Base-by-base conservation (phyloP, 2,888 invertebrate genomes). In the Tiphia femorata region DNA sequence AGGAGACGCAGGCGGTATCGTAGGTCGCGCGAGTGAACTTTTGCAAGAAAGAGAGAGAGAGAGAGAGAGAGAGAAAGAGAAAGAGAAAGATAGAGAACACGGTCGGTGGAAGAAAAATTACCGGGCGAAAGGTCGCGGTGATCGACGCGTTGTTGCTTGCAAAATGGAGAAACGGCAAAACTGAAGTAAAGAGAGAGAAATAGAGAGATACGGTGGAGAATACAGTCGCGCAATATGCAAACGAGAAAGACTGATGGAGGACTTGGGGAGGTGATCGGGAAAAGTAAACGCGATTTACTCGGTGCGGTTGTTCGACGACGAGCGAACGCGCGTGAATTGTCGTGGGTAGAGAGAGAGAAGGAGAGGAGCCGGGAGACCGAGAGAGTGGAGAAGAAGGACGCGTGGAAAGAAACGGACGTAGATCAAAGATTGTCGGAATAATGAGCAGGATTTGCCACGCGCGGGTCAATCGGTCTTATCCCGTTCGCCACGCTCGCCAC, bases 121-220 rank as follows among this genome's bases (percentile, higher is more conserved):
- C 27, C 25, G 27, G 37, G 50, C 67, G 51, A 68, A 68, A 68
- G 70, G 63, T 68, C 67, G 65, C 58, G 7, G 43, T 42, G 50
- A 54, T 58, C 49, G n/a, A n/a, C n/a, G n/a, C n/a, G 23, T 49
- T 33, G 12, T 43, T 27, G 23, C 42, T 17, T 37, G 37, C n/a
- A 19, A 19, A 14, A 19, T 19, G 19, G n/a, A n/a, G n/a, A 5
- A 8, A 17, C 1, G 17, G 10, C 16, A 25, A 27, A 42, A 29
- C 25, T 14, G 3, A 20, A 19, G 19, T 8, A 16, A 8, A 3
- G 41, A 20, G 20, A 14, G 19, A 10, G 37, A 17, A n/a, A 43
- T 12, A 23, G 23, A 41, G 27, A 25, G 7, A 25, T 10, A 23
- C 25, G 41, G n/a, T 25, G 3, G 10, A 17, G 14, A 27, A 7